Evolutionary conservation across 2,113 vertebrate species (phyloP).

Genomic region (Nesogale talazaci): DNA sequence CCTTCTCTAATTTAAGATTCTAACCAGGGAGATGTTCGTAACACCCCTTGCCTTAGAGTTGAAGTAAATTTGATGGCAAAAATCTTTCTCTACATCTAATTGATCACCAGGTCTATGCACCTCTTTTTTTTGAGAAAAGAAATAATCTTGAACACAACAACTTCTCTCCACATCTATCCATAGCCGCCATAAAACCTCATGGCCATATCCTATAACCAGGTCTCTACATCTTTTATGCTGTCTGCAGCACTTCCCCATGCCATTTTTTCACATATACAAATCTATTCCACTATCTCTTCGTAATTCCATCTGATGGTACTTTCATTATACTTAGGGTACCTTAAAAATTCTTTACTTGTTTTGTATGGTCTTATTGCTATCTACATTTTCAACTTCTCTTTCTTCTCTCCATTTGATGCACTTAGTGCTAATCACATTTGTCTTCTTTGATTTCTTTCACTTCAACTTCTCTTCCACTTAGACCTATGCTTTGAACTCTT

Average conservation of each 20-base stretch:
- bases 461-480: neutral
- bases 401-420: neutral
- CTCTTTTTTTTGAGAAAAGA: neutral
- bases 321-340: neutral
- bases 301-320: neutral
- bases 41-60: neutral
- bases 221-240: rapidly evolving
- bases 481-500: neutral
- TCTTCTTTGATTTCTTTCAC: neutral
- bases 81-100: neutral
- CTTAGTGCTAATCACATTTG: neutral
- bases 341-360: neutral
- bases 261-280: neutral
- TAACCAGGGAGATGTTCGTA: neutral
- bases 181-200: neutral
- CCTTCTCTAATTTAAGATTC: neutral
- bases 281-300: neutral
- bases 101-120: neutral
- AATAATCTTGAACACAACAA: neutral
- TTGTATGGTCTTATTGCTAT: neutral
- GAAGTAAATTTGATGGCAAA: neutral
- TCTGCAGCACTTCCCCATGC: neutral
- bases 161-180: neutral
- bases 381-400: rapidly evolving
- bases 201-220: neutral